Base-by-base conservation (phyloP, 1,140 invertebrate species). In the Pteromalus puparum region DNA sequence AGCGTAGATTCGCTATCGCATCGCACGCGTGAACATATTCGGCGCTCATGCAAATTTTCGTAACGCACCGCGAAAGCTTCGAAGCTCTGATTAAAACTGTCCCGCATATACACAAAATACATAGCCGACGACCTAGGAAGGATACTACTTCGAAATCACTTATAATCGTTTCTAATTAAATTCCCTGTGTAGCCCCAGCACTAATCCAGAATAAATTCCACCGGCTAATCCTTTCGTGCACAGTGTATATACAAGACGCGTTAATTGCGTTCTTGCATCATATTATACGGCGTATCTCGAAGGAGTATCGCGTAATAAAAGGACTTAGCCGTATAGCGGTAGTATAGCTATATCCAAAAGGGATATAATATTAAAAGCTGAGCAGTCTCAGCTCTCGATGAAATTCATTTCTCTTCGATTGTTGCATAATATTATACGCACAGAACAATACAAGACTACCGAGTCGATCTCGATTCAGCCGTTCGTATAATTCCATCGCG, bases 391-490 rank as follows among this genome's bases (percentile, higher is more conserved):
- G 6, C 10, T 42, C 38, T 74, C 34, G 34, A 18, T 1, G 72
- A 38, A 80, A 18, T 72, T 81, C 9, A 30, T 26, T 73, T 21
- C 26, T 26, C 67, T n/a, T n/a, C 24, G 67, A 70, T 70, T 70
- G 67, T 70, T 70, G 28, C 5, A 70, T 70, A 70, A 42, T 34
- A 12, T 42, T 18, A n/a, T 42, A 13, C 72, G 6, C 53, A 53
- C 4, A 18, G 13, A 53, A 18, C 4, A 61, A 61, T 61, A 72
- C 6, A 72, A 34, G 12, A 34, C 30, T 34, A 5, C 24, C 26
- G 85, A 90, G 88, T 89, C 89, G 87, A 90, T 90, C 88, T 87
- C 88, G 90, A 90, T 90, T 90, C 89, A 89, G 87, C 86, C 86
- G 83, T 86, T 89, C 87, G 77, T 86, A n/a, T n/a, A 79, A 84